These are phyloP conservation scores for Drosophila pachea DNA, from an alignment of 1,140 invertebrate species.

Conservation along the genomic window DNA sequence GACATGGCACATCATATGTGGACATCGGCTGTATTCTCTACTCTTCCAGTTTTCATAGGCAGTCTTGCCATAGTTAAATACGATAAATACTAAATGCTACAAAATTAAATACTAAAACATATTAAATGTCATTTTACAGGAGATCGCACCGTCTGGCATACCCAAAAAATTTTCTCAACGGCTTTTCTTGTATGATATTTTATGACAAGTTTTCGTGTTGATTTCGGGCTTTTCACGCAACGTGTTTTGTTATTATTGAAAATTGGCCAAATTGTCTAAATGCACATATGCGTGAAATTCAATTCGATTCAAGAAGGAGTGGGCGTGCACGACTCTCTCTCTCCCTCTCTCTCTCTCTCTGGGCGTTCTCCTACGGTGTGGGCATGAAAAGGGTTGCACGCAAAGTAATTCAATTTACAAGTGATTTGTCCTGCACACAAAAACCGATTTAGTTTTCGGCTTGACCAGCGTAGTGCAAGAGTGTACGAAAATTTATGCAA, in stretches of 20 bases:
- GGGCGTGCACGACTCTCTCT: conserved; percentile 8
- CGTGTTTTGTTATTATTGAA: conserved; percentile 68
- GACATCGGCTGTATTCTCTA: too few relatives aligned
- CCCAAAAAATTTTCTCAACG: not conserved
- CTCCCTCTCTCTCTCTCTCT: not conserved
- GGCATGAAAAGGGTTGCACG: conserved; percentile 56
- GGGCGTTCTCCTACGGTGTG: conserved; percentile 3
- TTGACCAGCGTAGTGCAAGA: conserved; percentile 59
- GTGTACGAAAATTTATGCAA: conserved; percentile 68
- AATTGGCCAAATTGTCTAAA: conserved; percentile 78
- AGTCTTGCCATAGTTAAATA: too few relatives aligned
- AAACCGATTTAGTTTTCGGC: conserved; percentile 67
- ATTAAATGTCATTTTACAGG: too few relatives aligned
- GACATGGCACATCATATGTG: too few relatives aligned
- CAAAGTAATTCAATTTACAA: conserved; percentile 77
- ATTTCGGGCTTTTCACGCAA: conserved; percentile 54
- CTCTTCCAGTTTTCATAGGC: too few relatives aligned
- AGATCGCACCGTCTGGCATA: conserved; percentile 16
- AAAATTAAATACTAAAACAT: too few relatives aligned
- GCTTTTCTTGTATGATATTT: conserved; percentile 52
- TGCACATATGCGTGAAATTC: conserved; percentile 78
- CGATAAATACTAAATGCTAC: too few relatives aligned
- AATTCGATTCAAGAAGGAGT: conserved; percentile 49
- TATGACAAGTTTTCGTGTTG: conserved; percentile 64
- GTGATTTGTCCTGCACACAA: conserved; percentile 72